Evolutionary conservation across 2,797 vertebrate genomes (phyloP).

Genomic region (Zenarchopterus dispar): DNA sequence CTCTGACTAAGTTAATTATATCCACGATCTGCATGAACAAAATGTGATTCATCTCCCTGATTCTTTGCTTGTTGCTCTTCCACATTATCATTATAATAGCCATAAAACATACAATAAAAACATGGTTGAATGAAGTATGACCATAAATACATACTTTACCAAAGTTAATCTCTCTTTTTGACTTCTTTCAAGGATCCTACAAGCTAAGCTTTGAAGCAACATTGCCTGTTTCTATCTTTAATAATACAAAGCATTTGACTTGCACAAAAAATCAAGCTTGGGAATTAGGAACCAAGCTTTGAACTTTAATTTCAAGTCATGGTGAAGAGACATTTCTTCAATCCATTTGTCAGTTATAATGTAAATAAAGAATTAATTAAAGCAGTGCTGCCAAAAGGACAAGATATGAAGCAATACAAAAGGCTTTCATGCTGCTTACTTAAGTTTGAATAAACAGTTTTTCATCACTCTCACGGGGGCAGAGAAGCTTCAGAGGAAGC

Average conservation of each 20-base stretch:
- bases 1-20: conserved; percentile 57
- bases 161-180: conserved; percentile 40
- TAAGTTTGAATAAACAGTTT: conserved; percentile 49
- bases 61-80: conserved; percentile 31
- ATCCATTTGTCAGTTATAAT: conserved; percentile 15
- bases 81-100: conserved; percentile 41
- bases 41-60: conserved; percentile 54
- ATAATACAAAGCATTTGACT: conserved; percentile 20
- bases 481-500: conserved; percentile 39
- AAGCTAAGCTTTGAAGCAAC: conserved; percentile 22
- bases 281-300: conserved; percentile 18
- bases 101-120: conserved; percentile 40
- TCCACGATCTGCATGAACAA: conserved; percentile 37
- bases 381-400: conserved; percentile 32
- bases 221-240: conserved; percentile 25
- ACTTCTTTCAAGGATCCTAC: conserved; percentile 16
- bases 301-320: conserved; percentile 27
- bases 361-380: conserved; percentile 50
- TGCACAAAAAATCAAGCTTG: conserved; percentile 13
- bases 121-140: conserved; percentile 6
- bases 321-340: conserved; percentile 18
- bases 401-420: conserved; percentile 37
- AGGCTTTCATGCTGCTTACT: conserved; percentile 31
- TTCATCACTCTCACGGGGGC: conserved; percentile 37
- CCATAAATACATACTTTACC: conserved; percentile 17